Evolutionary conservation across 2,797 vertebrate genomes (phyloP), one percentile per base, ranked within the genome.

Genomic region (Poecilia picta): DNA sequence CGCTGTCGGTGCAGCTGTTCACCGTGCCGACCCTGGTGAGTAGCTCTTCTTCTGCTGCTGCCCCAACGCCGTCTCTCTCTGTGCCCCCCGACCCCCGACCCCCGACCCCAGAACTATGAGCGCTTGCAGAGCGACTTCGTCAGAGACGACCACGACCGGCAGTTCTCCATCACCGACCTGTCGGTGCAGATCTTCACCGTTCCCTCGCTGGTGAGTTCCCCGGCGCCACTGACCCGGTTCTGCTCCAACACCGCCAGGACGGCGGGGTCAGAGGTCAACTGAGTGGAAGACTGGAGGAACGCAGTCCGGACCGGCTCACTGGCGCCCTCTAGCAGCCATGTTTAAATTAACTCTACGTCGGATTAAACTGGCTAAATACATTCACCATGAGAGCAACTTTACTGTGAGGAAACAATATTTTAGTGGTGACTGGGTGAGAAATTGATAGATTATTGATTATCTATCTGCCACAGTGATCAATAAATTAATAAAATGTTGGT

Each of bases 1-100:
- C 97, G 94, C 96, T 99, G 93, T 99, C 98, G 94, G 98, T 99
- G 89, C 98, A 99, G 95, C 97, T 99, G 96, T 98, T 99, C 97
- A 99, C 98, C 74, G 98, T 98, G 88, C 98, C 98, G 83, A 97
- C 98, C 89, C 94, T 99, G 98, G 98, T 98, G 97, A 98, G 98
- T 98, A 97, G 81, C 88, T 81, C 94, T 95, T 96, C 90, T 77
- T 89, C 84, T 87, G 95, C 94, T 95, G 93, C 93, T 93, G 93
- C 94, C 95, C 95, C 89, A 96, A 96, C 96, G 93, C 95, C 94
- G 95, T 93, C 93, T 95, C 95, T 84, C 93, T 95, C 95, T 87
- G 76, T 76, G 92, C 49, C 73, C 84, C 76, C 95, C 57, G 64
- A 57, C 43, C 23, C 49, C 51, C 0, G 47, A 51, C 31, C 94